Evolutionary conservation across 2,888 invertebrate genomes (phyloP), one percentile per base, ranked within the genome.

Genomic region (Sepioteuthis lessoniana): DNA sequence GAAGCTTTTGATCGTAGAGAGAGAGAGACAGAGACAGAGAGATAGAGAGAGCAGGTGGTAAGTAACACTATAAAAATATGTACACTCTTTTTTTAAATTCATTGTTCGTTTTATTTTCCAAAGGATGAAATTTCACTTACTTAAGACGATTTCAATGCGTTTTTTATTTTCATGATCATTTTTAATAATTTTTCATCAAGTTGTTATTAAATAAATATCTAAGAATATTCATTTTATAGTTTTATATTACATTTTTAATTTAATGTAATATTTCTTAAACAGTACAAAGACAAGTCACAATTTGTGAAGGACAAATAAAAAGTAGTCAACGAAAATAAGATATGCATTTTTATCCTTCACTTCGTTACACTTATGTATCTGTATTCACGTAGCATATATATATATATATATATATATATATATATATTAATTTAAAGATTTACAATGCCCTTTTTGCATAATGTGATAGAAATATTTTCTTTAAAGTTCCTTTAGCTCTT

Each of bases 101-200:
- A 76, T 76, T 76, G 76, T 76, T 76, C n/a, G 28, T 60, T 60
- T 60, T 19, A 10, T 76, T 76, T 76, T 76, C n/a, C 16, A 76
- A 76, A n/a, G 76, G 76, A 76, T 76, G 35, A 76, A 76, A 76
- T 76, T 76, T 76, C 76, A n/a, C 76, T 76, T 76, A 76, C 76
- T 13, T 76, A n/a, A n/a, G 76, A n/a, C 76, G n/a, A 13, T 76
- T 76, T 76, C n/a, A 60, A 31, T 60, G 60, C 25, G 25, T 76
- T 76, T 76, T 76, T 35, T 76, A 16, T 76, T 0, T n/a, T 76
- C 16, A 19, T 13, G n/a, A 76, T n/a, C n/a, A 16, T 76, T 76
- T 76, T n/a, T 76, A n/a, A 76, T n/a, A 76, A 76, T n/a, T 35
- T 76, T n/a, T n/a, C 76, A 76, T 76, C 76, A 76, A 76, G n/a